Conservation (phyloP, 2,113 vertebrate species). For the Amia ocellicauda region DNA sequence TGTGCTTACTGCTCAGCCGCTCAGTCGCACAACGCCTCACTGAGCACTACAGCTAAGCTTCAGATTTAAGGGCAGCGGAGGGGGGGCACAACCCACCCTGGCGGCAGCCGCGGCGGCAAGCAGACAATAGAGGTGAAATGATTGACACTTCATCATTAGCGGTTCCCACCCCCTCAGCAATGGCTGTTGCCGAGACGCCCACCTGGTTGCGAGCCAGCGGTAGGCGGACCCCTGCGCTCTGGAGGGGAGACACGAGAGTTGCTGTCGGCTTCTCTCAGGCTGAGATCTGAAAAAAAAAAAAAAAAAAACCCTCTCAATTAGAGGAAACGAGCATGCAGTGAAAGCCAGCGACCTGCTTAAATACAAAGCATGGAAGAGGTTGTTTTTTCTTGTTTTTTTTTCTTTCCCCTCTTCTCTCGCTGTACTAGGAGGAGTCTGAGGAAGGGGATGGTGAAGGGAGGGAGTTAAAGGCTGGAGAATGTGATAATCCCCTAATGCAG, state of each 20-base stretch:
- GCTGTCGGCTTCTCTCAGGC: not conserved
- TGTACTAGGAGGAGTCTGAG: not conserved
- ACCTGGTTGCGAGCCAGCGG: conserved; percentile 1
- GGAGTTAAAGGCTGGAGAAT: not conserved
- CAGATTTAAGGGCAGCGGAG: not conserved
- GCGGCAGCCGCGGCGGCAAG: not conserved
- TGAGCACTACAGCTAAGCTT: not conserved
- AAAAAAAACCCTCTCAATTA: not conserved
- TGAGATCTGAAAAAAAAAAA: not conserved
- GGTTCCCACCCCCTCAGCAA: not conserved
- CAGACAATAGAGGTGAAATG: conserved; percentile 16
- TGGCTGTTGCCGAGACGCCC: conserved; percentile 8
- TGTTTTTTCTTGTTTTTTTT: too few species aligned
- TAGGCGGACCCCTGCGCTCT: not conserved
- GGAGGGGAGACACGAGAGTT: not conserved
- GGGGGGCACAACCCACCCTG: not conserved
- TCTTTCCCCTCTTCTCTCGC: too few species aligned
- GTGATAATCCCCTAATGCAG: not conserved
- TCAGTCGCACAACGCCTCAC: not conserved
- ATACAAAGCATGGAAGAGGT: too few species aligned
- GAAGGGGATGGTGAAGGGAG: not conserved
- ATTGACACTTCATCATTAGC: conserved; percentile 16
- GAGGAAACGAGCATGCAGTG: not conserved
- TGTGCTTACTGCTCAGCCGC: not conserved
- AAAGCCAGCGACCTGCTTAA: conserved; percentile 1